Conservation (phyloP, 64 coral and sea anemone species). For the Actinia tenebrosa region DNA sequence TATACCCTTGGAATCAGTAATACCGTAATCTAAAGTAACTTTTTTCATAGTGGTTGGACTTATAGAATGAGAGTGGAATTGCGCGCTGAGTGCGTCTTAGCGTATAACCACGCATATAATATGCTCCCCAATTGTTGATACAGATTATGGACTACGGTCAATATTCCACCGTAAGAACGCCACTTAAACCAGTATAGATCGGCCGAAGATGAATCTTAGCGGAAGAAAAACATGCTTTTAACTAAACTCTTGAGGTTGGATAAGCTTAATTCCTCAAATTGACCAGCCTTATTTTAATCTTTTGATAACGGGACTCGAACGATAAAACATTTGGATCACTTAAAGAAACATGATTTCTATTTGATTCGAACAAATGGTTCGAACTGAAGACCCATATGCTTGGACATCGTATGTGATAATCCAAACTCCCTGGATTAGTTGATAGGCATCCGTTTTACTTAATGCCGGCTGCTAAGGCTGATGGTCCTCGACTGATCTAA, state of each 20-base stretch:
- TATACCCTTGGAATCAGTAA: neutral
- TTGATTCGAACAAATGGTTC: constrained; percentile 9
- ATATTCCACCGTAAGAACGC: neutral
- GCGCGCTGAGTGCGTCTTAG: neutral
- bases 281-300: neutral
- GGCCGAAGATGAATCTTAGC: constrained; percentile 7
- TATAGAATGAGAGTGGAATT: neutral
- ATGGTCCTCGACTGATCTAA: neutral
- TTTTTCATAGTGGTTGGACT: neutral
- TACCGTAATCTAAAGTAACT: neutral
- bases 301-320: neutral
- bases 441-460: constrained; percentile 10
- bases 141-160: neutral
- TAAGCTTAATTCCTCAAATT: constrained; percentile 9
- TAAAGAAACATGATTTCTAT: constrained; percentile 10
- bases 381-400: neutral
- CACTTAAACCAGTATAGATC: constrained; percentile 4
- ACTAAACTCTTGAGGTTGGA: constrained; percentile 14
- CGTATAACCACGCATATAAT: neutral
- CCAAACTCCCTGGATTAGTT: neutral
- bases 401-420: neutral
- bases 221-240: constrained; percentile 21
- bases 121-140: neutral
- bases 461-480: neutral
- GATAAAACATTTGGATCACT: constrained; percentile 20